phyloP scores from a whole-genome alignment of 2,797 vertebrate genomes.

The Pangasius krempfi region DNA sequence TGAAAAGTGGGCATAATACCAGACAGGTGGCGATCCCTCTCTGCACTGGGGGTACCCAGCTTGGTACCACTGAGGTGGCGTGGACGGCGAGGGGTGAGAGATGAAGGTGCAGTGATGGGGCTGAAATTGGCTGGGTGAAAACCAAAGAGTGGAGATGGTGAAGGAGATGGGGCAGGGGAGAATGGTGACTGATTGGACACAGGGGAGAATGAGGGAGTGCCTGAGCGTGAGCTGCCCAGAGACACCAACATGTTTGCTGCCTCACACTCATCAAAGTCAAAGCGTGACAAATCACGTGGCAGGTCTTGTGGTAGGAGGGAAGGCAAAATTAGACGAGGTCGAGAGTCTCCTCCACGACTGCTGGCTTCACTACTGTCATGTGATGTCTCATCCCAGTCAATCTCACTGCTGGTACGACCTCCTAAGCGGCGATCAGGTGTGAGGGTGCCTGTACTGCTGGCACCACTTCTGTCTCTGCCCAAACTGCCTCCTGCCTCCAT shows the following conservation, averaged over 20 bases:
- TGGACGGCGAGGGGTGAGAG: conserved; percentile 79
- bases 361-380: conserved; percentile 89
- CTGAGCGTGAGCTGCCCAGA: conserved; percentile 87
- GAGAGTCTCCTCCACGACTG: conserved; percentile 87
- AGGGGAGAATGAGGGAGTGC: conserved; percentile 86
- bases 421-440: conserved; percentile 83
- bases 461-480: conserved; percentile 78
- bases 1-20: conserved; percentile 86
- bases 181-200: conserved; percentile 92
- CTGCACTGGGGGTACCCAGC: conserved; percentile 78
- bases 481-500: conserved; percentile 84
- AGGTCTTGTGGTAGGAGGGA: conserved; percentile 82
- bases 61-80: conserved; percentile 89
- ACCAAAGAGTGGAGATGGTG: conserved; percentile 87
- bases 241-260: conserved; percentile 93
- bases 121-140: conserved; percentile 90
- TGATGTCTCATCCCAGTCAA: conserved; percentile 92
- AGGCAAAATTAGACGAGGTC: conserved; percentile 85
- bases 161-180: conserved; percentile 86
- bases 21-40: conserved; percentile 82
- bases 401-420: conserved; percentile 83
- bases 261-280: conserved; percentile 93
- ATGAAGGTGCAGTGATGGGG: conserved; percentile 82
- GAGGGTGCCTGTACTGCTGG: conserved; percentile 88
- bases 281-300: conserved; percentile 84